These are phyloP conservation scores for Zoanthus sociatus DNA, from an alignment of 92 coral and sea anemone species.

Conservation along the genomic window DNA sequence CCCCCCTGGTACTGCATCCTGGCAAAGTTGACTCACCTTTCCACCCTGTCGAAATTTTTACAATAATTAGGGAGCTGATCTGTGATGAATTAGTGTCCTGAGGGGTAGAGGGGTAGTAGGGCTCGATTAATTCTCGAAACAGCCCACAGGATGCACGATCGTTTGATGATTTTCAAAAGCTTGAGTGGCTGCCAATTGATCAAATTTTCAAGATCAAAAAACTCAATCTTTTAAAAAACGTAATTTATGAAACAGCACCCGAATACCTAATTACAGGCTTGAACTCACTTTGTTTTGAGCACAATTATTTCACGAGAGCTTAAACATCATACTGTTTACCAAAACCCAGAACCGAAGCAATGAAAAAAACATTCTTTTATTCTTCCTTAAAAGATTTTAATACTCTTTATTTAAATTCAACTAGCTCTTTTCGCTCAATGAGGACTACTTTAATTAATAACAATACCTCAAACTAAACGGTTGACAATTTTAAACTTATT, in stretches of 20 bases:
- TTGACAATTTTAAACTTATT: too few relatives aligned
- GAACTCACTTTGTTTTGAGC: constrained; percentile 30
- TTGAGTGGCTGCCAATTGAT: constrained; percentile 54
- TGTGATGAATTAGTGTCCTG: too few relatives aligned
- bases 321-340: neutral
- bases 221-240: constrained; percentile 40
- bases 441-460: too few relatives aligned
- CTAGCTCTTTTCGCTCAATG: too few relatives aligned
- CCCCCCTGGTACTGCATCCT: too few relatives aligned
- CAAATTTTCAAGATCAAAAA: constrained; percentile 14
- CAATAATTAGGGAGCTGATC: too few relatives aligned
- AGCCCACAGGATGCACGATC: constrained; percentile 27
- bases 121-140: neutral
- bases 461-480: too few relatives aligned
- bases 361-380: neutral
- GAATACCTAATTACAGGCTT: constrained; percentile 24
- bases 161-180: constrained; percentile 29
- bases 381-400: neutral
- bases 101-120: too few relatives aligned
- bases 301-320: neutral
- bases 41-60: too few relatives aligned
- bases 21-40: too few relatives aligned
- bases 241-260: constrained; percentile 23
- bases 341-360: constrained; percentile 31
- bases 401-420: neutral